phyloP scores from a whole-genome alignment of 1,140 invertebrate species.

The Alviniconcha marisindica region DNA sequence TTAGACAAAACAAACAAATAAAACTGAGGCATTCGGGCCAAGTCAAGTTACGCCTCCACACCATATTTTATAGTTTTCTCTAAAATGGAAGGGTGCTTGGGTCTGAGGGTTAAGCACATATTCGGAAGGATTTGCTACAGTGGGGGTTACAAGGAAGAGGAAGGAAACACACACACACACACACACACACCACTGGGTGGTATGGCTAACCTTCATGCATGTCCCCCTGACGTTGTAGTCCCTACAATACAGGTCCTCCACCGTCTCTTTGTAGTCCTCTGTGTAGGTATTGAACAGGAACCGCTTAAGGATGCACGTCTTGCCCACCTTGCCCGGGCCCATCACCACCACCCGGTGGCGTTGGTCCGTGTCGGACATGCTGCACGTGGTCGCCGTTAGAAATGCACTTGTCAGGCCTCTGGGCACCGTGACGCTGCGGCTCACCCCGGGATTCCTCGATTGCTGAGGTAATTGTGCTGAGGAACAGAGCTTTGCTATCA shows the following conservation, averaged over 20 bases:
- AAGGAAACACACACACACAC: constrained; percentile 2
- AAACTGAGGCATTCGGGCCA: too few relatives aligned
- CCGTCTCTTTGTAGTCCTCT: constrained; percentile 90
- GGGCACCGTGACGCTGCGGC: too few relatives aligned
- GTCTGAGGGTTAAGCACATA: too few relatives aligned
- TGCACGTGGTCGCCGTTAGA: neutral
- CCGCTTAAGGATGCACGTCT: constrained; percentile 90
- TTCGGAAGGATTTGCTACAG: too few relatives aligned
- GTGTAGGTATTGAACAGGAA: constrained; percentile 91
- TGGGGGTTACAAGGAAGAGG: neutral
- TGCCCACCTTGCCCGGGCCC: constrained; percentile 89
- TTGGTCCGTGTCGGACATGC: constrained; percentile 78
- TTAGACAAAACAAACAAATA: too few relatives aligned
- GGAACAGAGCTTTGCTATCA: too few relatives aligned
- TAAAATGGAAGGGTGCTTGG: too few relatives aligned
- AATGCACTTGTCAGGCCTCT: too few relatives aligned
- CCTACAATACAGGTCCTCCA: constrained; percentile 92
- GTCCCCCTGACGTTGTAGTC: constrained; percentile 85
- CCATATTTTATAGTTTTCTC: too few relatives aligned
- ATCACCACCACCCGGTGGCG: constrained; percentile 89
- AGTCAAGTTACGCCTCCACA: too few relatives aligned
- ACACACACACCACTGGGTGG: neutral
- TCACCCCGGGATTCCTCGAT: too few relatives aligned
- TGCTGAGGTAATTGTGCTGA: too few relatives aligned
- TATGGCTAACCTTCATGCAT: constrained; percentile 53